These are phyloP conservation scores for Oceanodroma tethys DNA, from an alignment of 2,113 vertebrate genomes.

Conservation along the genomic window DNA sequence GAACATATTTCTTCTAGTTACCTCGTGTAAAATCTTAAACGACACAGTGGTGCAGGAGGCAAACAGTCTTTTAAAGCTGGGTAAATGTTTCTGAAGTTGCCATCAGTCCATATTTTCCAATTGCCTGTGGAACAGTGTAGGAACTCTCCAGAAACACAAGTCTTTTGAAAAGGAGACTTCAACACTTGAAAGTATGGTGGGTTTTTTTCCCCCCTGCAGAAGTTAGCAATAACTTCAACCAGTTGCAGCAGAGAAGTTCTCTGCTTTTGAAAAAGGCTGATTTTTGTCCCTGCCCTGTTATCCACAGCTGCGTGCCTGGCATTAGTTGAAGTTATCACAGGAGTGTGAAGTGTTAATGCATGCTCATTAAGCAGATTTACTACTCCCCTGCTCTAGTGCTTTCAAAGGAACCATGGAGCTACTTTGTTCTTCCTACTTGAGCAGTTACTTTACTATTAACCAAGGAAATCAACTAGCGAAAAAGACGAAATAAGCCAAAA, in stretches of 20 bases:
- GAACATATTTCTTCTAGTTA: neutral
- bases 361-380: neutral
- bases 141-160: neutral
- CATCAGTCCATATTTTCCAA: neutral
- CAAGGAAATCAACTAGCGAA: neutral
- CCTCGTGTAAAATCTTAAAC: neutral
- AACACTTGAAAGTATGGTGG: accelerated
- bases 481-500: neutral
- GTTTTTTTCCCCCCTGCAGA: accelerated
- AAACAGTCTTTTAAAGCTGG: neutral
- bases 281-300: neutral
- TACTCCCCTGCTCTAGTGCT: neutral
- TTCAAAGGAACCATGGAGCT: neutral
- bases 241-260: neutral
- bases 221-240: neutral
- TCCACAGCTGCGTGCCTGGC: neutral
- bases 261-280: neutral
- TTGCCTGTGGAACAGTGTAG: neutral
- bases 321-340: neutral
- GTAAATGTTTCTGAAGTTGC: neutral
- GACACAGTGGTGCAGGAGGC: too few relatives aligned
- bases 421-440: neutral
- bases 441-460: neutral
- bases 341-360: neutral
- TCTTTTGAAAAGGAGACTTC: neutral